Conservation (phyloP, 2,797 vertebrate genomes). For the Orestias chungarensis region DNA sequence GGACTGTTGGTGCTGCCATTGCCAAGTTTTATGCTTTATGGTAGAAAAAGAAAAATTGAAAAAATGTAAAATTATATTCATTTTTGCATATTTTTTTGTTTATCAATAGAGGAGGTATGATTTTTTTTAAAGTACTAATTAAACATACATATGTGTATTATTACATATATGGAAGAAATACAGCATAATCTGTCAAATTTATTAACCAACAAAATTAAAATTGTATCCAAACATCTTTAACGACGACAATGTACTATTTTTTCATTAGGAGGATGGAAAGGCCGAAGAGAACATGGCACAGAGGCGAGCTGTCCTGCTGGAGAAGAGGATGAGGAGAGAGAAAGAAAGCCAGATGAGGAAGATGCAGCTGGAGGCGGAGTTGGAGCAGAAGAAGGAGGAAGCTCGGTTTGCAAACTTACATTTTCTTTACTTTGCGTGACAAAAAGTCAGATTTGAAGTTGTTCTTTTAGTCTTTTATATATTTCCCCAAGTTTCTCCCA, state of each 20-base stretch:
- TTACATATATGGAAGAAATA: not conserved
- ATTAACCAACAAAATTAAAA: not conserved
- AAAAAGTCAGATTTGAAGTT: not conserved
- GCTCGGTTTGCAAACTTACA: slow-evolving; percentile 80
- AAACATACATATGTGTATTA: not conserved
- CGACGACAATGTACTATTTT: not conserved
- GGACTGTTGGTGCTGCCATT: too few species aligned
- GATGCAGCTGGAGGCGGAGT: slow-evolving; percentile 90
- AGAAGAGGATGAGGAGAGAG: slow-evolving; percentile 93
- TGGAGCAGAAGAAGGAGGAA: slow-evolving; percentile 94
- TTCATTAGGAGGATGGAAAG: slow-evolving; percentile 89
- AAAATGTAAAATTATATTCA: too few species aligned
- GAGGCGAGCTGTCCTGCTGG: slow-evolving; percentile 91
- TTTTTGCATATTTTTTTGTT: not conserved
- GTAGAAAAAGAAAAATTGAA: too few species aligned
- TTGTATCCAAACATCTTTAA: not conserved
- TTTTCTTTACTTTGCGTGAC: not conserved
- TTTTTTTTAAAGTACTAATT: not conserved
- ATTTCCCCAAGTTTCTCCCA: not conserved
- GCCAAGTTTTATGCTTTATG: too few species aligned
- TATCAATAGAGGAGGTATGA: not conserved
- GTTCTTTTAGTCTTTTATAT: not conserved
- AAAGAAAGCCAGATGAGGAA: slow-evolving; percentile 91
- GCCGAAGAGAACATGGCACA: slow-evolving; percentile 94
- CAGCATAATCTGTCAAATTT: not conserved